Evolutionary conservation across 2,797 vertebrate species (phyloP).

Genomic region (Adrianichthys oophorus): DNA sequence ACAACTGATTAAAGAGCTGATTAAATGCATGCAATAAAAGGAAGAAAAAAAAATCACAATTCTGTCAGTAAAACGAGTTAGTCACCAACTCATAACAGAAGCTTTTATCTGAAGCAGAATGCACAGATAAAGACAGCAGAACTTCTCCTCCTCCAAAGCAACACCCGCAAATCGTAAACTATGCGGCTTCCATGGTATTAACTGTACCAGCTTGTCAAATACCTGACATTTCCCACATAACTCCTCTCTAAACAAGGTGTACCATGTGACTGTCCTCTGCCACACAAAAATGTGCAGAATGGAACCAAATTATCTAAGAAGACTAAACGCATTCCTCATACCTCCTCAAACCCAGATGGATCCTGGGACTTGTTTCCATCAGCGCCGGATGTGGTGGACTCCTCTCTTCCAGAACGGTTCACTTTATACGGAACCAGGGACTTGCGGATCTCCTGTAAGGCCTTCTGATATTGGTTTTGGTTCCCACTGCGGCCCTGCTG

Average conservation of each 20-base stretch:
- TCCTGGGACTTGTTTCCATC: constrained; percentile 86
- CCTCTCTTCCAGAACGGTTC: constrained; percentile 72
- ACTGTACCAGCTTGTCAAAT: constrained; percentile 57
- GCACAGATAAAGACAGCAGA: too few species aligned
- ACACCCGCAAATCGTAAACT: constrained; percentile 1
- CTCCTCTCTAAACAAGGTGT: constrained; percentile 37
- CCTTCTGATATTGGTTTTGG: constrained; percentile 88
- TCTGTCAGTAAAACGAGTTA: not conserved
- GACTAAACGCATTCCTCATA: constrained; percentile 50
- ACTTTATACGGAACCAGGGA: constrained; percentile 87
- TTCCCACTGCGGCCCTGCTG: constrained; percentile 87
- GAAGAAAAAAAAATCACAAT: not conserved
- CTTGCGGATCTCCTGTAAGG: constrained; percentile 92
- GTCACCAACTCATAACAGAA: too few species aligned
- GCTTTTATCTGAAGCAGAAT: too few species aligned
- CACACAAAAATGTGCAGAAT: constrained; percentile 35
- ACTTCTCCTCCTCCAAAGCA: too few species aligned
- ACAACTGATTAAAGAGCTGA: not conserved
- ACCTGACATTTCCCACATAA: constrained; percentile 62
- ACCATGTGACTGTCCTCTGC: constrained; percentile 15
- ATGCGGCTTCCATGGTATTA: constrained; percentile 23
- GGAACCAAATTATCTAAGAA: constrained; percentile 6
- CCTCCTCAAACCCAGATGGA: constrained; percentile 91
- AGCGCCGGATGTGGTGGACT: constrained; percentile 74
- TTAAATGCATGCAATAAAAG: not conserved